Evolutionary conservation across 2,888 invertebrate species (phyloP).

Genomic region (Biston betularia): DNA sequence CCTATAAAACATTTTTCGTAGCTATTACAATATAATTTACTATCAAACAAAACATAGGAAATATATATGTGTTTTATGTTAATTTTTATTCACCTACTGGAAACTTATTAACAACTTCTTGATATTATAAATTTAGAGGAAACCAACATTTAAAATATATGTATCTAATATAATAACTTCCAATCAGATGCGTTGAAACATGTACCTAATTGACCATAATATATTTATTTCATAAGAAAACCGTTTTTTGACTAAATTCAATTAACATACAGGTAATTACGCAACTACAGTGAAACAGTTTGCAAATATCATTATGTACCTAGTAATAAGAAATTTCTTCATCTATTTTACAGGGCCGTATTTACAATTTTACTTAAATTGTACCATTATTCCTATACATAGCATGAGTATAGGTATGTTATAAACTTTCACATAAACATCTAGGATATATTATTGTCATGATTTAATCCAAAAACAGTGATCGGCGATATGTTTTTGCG

Average conservation of each 20-base stretch:
- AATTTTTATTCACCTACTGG: too few species aligned
- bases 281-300: not conserved
- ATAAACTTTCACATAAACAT: conserved; percentile 25
- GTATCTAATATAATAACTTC: not conserved
- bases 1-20: not conserved
- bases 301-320: not conserved
- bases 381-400: not conserved
- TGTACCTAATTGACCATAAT: conserved; percentile 10
- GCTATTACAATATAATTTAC: not conserved
- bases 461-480: conserved; percentile 45
- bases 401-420: conserved; percentile 12
- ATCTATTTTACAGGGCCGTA: conserved; percentile 9
- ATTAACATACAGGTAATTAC: not conserved
- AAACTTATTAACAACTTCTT: not conserved
- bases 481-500: conserved; percentile 49
- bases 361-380: conserved; percentile 1
- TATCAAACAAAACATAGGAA: not conserved
- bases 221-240: not conserved
- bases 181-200: not conserved
- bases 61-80: too few species aligned
- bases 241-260: not conserved
- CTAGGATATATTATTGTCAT: conserved; percentile 35
- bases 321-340: conserved; percentile 3
- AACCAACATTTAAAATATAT: too few species aligned
- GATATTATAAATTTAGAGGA: too few species aligned